Conservation (phyloP, 2,797 vertebrate species). For the Lutra lutra region DNA sequence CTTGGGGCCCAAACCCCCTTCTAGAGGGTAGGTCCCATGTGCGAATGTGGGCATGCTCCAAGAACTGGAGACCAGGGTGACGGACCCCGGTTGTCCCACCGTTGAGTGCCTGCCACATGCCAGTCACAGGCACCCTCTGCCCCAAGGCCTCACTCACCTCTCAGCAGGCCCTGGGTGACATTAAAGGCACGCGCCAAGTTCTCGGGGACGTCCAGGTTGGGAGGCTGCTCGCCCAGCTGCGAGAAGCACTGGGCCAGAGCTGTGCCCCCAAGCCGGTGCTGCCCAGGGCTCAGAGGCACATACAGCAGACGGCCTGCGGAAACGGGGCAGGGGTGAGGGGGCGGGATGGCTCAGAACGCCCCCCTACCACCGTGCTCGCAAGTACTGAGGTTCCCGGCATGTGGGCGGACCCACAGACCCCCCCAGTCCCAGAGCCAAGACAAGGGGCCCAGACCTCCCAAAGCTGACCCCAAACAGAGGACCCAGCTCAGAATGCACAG, state of each 20-base stretch:
- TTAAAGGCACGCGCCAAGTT: slow-evolving; percentile 90
- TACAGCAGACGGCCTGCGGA: slow-evolving; percentile 91
- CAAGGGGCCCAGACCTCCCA: background rate
- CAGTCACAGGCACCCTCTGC: fast-evolving
- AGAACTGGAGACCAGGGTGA: background rate
- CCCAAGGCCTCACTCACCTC: slow-evolving; percentile 83
- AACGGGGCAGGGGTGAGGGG: background rate
- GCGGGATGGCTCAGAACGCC: background rate
- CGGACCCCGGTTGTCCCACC: background rate
- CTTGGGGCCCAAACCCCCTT: background rate
- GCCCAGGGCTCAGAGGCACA: slow-evolving; percentile 90
- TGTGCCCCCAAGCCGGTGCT: slow-evolving; percentile 92
- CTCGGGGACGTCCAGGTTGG: slow-evolving; percentile 91
- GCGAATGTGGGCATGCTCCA: background rate
- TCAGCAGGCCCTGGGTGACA: slow-evolving; percentile 91
- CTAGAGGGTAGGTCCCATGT: background rate
- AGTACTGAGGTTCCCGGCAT: background rate
- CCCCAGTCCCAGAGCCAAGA: background rate
- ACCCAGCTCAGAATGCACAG: background rate
- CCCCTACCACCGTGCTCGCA: background rate
- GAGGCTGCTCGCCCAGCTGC: slow-evolving; percentile 92
- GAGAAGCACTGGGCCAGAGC: slow-evolving; percentile 94
- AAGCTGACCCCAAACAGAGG: background rate
- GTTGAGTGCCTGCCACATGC: fast-evolving
- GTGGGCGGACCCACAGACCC: background rate